These are phyloP conservation scores for Anisognathus igniventris DNA, from an alignment of 2,797 vertebrate genomes.

Conservation along the genomic window DNA sequence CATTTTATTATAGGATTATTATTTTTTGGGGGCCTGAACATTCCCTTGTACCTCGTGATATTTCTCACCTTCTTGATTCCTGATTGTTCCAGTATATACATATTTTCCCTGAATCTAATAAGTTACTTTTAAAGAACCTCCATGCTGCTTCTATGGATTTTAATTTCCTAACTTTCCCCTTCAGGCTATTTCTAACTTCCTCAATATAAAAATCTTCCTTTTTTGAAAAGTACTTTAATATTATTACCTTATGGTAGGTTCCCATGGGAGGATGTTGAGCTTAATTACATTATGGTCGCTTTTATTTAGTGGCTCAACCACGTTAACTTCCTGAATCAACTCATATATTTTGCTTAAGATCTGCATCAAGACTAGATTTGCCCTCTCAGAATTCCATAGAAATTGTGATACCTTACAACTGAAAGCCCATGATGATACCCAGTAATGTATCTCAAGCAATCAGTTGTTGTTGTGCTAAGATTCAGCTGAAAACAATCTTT, in stretches of 20 bases:
- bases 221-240: conserved; percentile 69
- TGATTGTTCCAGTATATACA: conserved; percentile 42
- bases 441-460: background rate
- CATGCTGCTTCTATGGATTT: conserved; percentile 52
- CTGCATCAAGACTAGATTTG: conserved; percentile 41
- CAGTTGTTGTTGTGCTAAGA: background rate
- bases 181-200: conserved; percentile 68
- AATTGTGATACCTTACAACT: background rate
- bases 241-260: conserved; percentile 67
- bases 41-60: conserved; percentile 2
- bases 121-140: conserved; percentile 38
- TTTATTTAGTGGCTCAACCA: conserved; percentile 72
- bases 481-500: background rate
- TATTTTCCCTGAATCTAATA: conserved; percentile 26
- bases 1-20: conserved; percentile 53
- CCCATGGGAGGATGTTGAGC: conserved; percentile 67
- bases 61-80: conserved; percentile 65
- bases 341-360: conserved; percentile 38
- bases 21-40: conserved; percentile 28
- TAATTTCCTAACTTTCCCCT: conserved; percentile 70
- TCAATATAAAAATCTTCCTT: conserved; percentile 70
- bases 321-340: conserved; percentile 68
- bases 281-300: conserved; percentile 73
- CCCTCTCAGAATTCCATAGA: conserved; percentile 28
- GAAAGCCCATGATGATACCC: background rate